phyloP scores from a whole-genome alignment of 2,113 vertebrate species.

The Cyrtonyx montezumae region DNA sequence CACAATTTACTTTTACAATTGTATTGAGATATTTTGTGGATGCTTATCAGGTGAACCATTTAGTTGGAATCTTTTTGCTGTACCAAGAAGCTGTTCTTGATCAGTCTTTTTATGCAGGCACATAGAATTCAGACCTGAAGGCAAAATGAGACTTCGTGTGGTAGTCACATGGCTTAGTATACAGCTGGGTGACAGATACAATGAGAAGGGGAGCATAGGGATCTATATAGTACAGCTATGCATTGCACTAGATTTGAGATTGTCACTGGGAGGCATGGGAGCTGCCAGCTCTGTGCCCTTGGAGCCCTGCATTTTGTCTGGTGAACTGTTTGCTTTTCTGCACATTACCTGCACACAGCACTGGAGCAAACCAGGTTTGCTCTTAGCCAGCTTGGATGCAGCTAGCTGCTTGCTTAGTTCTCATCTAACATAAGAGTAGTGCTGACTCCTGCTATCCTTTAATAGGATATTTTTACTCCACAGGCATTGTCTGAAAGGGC shows the following conservation, averaged over 20 bases:
- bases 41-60: neutral
- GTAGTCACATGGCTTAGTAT: neutral
- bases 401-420: neutral
- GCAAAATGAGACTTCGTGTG: neutral
- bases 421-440: neutral
- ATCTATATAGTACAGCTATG: neutral
- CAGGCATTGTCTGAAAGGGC: conserved; percentile 22
- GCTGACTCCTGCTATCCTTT: neutral
- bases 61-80: neutral
- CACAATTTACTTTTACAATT: conserved; percentile 20
- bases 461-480: neutral
- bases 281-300: neutral
- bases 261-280: neutral
- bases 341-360: neutral
- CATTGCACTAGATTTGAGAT: neutral
- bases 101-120: neutral
- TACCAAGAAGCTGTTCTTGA: neutral
- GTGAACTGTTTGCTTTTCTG: neutral
- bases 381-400: neutral
- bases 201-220: neutral
- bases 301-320: neutral
- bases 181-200: neutral
- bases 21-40: neutral
- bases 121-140: neutral
- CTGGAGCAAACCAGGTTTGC: neutral